Evolutionary conservation across 2,797 vertebrate species (phyloP).

Genomic region (Corythornis leucogaster): DNA sequence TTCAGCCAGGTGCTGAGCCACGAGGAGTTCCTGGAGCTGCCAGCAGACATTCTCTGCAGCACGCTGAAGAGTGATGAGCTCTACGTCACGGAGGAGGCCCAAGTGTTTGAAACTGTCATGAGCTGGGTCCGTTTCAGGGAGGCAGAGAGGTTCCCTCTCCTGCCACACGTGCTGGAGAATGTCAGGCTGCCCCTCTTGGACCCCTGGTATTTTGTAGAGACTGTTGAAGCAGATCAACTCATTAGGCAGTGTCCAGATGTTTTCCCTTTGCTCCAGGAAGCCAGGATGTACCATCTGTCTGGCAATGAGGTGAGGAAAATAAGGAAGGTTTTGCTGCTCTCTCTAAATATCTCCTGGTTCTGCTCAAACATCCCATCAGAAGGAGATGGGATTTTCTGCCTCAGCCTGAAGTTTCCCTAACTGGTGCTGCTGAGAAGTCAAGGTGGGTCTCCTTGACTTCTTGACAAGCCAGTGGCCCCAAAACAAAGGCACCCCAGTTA

Average conservation of each 20-base stretch:
- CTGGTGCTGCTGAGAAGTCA: background rate
- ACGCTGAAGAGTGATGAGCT: conserved; percentile 91
- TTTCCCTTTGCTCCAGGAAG: conserved; percentile 92
- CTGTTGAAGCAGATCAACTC: conserved; percentile 89
- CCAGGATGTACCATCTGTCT: conserved; percentile 90
- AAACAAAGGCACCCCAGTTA: background rate
- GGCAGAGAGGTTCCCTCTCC: conserved; percentile 78
- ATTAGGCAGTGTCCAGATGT: conserved; percentile 88
- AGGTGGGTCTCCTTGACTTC: background rate
- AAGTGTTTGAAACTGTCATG: conserved; percentile 91
- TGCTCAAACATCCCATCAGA: background rate
- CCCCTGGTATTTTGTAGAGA: conserved; percentile 93
- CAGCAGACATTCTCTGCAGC: conserved; percentile 81
- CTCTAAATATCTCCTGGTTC: background rate
- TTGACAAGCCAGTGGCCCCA: no score
- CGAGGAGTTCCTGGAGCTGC: conserved; percentile 90
- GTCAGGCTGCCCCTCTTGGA: conserved; percentile 92
- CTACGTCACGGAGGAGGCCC: conserved; percentile 87
- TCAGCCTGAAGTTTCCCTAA: background rate
- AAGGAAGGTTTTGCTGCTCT: background rate
- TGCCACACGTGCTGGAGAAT: conserved; percentile 83
- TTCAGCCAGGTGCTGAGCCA: conserved; percentile 88
- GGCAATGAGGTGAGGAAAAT: conserved; percentile 88
- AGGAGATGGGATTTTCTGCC: background rate
- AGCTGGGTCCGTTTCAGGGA: conserved; percentile 87